Base-by-base conservation (phyloP, 2,888 invertebrate genomes). In the Melipona bicolor region DNA sequence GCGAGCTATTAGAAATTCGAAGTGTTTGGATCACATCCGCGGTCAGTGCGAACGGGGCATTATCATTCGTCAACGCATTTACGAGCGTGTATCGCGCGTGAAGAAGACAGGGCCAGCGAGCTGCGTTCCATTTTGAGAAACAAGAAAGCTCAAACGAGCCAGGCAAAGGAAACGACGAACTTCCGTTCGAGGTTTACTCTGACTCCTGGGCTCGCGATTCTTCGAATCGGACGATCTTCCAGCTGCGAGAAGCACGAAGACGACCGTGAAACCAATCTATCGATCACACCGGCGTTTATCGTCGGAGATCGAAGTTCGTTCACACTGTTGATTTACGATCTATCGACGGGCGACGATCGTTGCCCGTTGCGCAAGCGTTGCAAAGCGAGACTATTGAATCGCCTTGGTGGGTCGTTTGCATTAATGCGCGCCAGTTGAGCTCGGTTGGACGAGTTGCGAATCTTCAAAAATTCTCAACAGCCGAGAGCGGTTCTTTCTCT, bases 61-160 rank as follows among this genome's bases (percentile, higher is more conserved):
- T 62, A 64, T 32, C 70, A 24, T 24, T 69, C 52, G 32, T 36
- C 17, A 43, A 24, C 74, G 80, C 70, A 61, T 84, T 84, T 65
- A 79, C 75, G 69, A 80, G 79, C 69, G 36, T 70, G 64, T 76
- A 0, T 59, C 50, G 62, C 71, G 27, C 27, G 56, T 2, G n/a
- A n/a, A n/a, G 21, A 27, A 27, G 43, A 43, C 15, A n/a, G 64
- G 64, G 0, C 32, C 59, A 19, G 56, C 64, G 32, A 56, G 4
- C 65, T 24, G n/a, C 5, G 36, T 65, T 43, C n/a, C 11, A 6
- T 3, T 11, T 17, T 17, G 49, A 69, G 36, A 69, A 67, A 67
- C 17, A 49, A 49, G 43, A 9, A 24, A 24, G 59, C 27, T 78
- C 27, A 43, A 72, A 65, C 71, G 56, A 61, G 69, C 49, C n/a